Evolutionary conservation across 2,113 vertebrate species (phyloP), one percentile per base, ranked within the genome.

Genomic region (Crotalus horridus): DNA sequence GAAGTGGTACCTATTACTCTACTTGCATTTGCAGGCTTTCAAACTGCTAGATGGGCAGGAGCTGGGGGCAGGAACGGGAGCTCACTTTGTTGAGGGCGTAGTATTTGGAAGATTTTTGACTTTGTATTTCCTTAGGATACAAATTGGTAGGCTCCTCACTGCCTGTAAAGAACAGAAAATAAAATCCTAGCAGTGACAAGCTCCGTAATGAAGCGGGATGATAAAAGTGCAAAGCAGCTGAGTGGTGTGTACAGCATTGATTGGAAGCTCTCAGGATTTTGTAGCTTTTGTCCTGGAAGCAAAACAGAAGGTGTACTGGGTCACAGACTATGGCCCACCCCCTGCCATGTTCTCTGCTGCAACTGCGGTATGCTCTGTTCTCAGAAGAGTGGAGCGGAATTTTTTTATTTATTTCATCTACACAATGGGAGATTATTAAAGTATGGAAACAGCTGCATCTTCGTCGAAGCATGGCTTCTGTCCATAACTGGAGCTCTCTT

Each of bases 361-460:
- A 64, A 39, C 20, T 43, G 46, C 4, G 15, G 54, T 20, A 26
- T 81, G 43, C 55, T 86, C 55, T 59, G 12, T 61, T 59, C 55
- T 90, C 21, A 51, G 39, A 53, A 39, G 90, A 23, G 6, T 33
- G 21, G 46, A 85, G 21, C 13, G n/a, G 24, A 6, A 10, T 3
- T 90, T 43, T 64, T 88, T 69, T 21, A 51, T 48, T 48, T 48
- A 58, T 33, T 81, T 88, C 26, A 51, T 85, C 2, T 89, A n/a
- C 69, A 64, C 24, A 59, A 88, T 74, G 90, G 23, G 86, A n/a
- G 12, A 23, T 90, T 54, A 88, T 24, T 89, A 87, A 53, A 39
- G n/a, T 51, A 59, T 93, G 90, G 91, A 94, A 94, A 74, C 91
- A 92, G 88, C 51, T 90, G 56, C 23, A 33, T 26, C 81, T 92